Evolutionary conservation across 2,888 invertebrate genomes (phyloP).

Genomic region (Lycaena phlaeas): DNA sequence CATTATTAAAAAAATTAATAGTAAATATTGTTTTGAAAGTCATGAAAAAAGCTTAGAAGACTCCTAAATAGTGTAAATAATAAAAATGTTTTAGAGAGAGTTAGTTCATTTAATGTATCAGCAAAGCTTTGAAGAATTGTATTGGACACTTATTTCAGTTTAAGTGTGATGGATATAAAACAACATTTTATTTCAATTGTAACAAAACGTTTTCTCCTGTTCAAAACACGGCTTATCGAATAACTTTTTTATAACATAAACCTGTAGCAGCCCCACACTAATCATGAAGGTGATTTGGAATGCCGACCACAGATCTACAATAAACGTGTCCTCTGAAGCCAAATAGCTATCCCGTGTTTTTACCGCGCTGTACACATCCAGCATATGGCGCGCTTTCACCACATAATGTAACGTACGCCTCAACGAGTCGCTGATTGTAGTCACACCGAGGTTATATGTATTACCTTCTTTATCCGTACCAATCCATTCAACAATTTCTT

Average conservation of each 20-base stretch:
- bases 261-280: constrained; percentile 80
- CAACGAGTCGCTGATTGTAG: constrained; percentile 75
- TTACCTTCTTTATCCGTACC: constrained; percentile 36
- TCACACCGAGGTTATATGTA: constrained; percentile 51
- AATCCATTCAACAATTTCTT: constrained; percentile 46
- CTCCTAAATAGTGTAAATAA: no score
- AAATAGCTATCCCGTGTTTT: constrained; percentile 88
- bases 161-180: no score
- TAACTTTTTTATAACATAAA: constrained; percentile 81
- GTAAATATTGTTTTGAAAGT: no score
- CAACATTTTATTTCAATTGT: not conserved
- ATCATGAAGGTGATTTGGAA: constrained; percentile 83
- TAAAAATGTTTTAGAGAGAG: no score
- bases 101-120: no score
- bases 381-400: constrained; percentile 75
- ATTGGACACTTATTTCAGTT: no score
- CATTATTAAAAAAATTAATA: no score
- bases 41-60: no score
- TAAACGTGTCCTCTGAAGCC: constrained; percentile 84
- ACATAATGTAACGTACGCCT: constrained; percentile 76
- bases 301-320: constrained; percentile 85
- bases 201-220: not conserved
- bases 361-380: constrained; percentile 78
- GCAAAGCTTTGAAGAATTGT: no score
- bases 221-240: constrained; percentile 26